Base-by-base conservation (phyloP, 1,140 invertebrate species). In the Homarus americanus region DNA sequence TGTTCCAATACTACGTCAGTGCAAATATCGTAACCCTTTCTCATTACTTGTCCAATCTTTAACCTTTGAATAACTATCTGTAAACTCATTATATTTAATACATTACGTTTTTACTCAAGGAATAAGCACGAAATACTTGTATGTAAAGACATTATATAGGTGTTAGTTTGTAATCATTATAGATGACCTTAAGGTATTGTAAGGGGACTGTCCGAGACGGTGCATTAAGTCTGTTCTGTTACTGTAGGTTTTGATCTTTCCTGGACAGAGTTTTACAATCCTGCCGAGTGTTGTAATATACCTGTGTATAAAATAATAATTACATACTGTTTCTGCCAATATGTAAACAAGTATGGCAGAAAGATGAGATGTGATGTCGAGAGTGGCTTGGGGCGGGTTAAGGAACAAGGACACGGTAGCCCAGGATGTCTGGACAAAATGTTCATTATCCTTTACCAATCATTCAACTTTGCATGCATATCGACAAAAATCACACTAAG, bases 1-100 rank as follows among this genome's bases (percentile, higher is more conserved):
- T 24, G 83, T 86, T 86, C 83, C 83, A 86, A 86, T 53, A 44
- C 10, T 41, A 40, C 28, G 9, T 40, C 73, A 41, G 5, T 20
- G 7, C 76, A 12, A 63, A 36, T 63, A 82, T 41, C 12, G 7
- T 24, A 53, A 80, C 53, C 41, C 78, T 53, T 80, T 78, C n/a
- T 41, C 34, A 40, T 4, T 28, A 5, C 7, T 24, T 4, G 32
- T 41, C 53, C 44, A 63, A 28, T 82, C 34, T 63, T 82, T 15
- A 41, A 7, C 40, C n/a, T 44, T 53, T 4, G 0, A 15, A 38
- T 28, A 69, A 69, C 32, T 44, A 24, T 53, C 32, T 53, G 10
- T 49, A 36, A 78, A 28, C 44, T n/a, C 41, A n/a, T 20, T 78
- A 20, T 20, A 38, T 15, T 76, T 34, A 34, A 7, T n/a, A 12